Percentiles rank a stretch among this genome's conserved stretches.
Conservation (phyloP, 2,888 invertebrate species). For the Geotrupes spiniger region DNA sequence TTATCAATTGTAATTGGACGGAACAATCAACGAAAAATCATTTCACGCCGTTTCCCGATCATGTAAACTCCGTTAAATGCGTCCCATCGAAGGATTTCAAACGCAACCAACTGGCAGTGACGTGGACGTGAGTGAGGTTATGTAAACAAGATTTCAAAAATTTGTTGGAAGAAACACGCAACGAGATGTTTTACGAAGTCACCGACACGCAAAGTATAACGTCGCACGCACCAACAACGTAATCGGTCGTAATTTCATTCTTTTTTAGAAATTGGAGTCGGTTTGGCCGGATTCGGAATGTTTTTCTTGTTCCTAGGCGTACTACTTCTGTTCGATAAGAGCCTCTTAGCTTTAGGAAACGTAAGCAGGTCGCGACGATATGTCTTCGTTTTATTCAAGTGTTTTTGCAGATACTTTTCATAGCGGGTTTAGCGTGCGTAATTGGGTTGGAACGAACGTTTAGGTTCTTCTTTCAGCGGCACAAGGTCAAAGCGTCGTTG, state of each 20-base stretch:
- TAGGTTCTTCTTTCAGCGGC: slow-evolving; percentile 95
- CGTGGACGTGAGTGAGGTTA: slow-evolving; percentile 29
- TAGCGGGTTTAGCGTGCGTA: slow-evolving; percentile 91
- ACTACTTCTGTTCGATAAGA: slow-evolving; percentile 92
- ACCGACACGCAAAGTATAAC: slow-evolving; percentile 83
- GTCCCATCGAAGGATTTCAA: too few species aligned
- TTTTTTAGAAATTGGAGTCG: slow-evolving; percentile 92
- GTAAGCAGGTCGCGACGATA: slow-evolving; percentile 61
- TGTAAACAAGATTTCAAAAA: slow-evolving; percentile 11
- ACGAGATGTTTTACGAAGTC: slow-evolving; percentile 70
- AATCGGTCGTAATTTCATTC: slow-evolving; percentile 8
- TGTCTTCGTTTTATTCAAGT: slow-evolving; percentile 15
- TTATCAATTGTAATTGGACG: too few species aligned
- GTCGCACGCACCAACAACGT: slow-evolving; percentile 43
- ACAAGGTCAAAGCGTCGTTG: slow-evolving; percentile 87
- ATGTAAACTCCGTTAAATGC: too few species aligned
- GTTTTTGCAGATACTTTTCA: slow-evolving; percentile 85
- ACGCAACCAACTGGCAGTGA: slow-evolving; percentile 15
- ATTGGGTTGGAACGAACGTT: slow-evolving; percentile 95
- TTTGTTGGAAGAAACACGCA: slow-evolving; percentile 13
- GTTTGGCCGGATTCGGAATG: slow-evolving; percentile 93
- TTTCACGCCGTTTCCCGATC: too few species aligned
- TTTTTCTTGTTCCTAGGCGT: slow-evolving; percentile 93
- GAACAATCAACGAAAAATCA: too few species aligned
- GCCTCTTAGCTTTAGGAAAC: slow-evolving; percentile 97